Base-by-base conservation (phyloP, 2,888 invertebrate species). In the Lithosia quadra region DNA sequence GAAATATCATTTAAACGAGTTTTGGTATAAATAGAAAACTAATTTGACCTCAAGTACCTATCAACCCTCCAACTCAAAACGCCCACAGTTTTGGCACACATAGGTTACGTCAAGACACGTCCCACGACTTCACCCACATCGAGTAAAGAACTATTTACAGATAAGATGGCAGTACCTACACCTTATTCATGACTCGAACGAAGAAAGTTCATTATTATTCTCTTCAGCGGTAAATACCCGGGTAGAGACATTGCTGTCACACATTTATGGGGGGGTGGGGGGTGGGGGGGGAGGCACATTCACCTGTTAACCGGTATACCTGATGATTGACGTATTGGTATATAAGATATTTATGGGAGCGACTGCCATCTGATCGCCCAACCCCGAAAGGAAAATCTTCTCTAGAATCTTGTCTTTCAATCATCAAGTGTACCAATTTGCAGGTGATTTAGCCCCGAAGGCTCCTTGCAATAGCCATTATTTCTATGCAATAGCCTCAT, bases 151-250 rank as follows among this genome's bases (percentile, higher is more conserved):
- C 49, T 9, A 43, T 18, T 49, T 49, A 4, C 9, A 49, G n/a
- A 49, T 49, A n/a, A 49, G n/a, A 1, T 18, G 9, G 49, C 15
- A 0, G 18, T 49, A 36, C 36, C 10, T n/a, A 49, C n/a, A 8
- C 18, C 0, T 39, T 0, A 43, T 43, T 43, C 43, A 43, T 43
- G 5, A 36, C 13, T 34, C 13, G 21, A 0, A 59, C 36, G 13
- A 34, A 57, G 4, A 34, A 34, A 33, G 11, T 21, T 5, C 33
- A 5, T n/a, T 10, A 2, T 59, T 21, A 36, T 36, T 36, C 21
- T 59, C 21, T n/a, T 21, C 22, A 8, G 24, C 18, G 60, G 60
- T 60, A 60, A 4, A 39, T 60, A 60, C 36, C 60, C 39, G 60
- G 15, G 2, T 8, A 60, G 15, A 18, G 18, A 15, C 9, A 15